These are phyloP conservation scores for Canis aureus DNA, from an alignment of 2,113 vertebrate genomes.

Conservation along the genomic window DNA sequence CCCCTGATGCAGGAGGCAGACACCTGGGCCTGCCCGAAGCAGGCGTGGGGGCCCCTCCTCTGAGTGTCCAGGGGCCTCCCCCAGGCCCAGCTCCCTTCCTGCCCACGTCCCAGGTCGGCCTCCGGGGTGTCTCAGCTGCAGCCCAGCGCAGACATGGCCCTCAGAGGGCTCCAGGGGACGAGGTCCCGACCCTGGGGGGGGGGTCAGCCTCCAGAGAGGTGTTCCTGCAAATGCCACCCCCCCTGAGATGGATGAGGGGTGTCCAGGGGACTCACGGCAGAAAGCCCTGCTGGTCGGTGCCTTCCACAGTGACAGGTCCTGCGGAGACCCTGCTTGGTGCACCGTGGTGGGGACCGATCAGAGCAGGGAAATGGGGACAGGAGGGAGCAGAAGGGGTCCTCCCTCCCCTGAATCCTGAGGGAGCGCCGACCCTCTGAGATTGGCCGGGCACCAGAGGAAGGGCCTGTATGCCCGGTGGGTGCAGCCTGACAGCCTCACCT, in stretches of 20 bases:
- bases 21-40: neutral
- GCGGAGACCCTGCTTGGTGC: too few species aligned
- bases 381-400: too few species aligned
- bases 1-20: neutral
- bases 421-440: too few species aligned
- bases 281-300: conserved; percentile 94
- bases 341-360: too few species aligned
- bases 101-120: accelerated
- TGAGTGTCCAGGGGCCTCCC: neutral
- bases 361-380: too few species aligned
- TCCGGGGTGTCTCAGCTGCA: neutral
- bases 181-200: neutral
- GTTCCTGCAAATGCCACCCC: neutral
- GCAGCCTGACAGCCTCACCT: too few species aligned
- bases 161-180: neutral
- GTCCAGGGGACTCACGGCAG: conserved; percentile 90
- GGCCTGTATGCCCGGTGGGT: too few species aligned
- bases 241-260: too few species aligned
- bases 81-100: neutral
- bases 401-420: too few species aligned
- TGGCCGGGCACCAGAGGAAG: too few species aligned
- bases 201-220: neutral
- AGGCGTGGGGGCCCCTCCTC: neutral
- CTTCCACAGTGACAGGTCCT: conserved; percentile 87
- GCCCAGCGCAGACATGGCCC: neutral